These are phyloP conservation scores for Helarctos malayanus DNA, from an alignment of 2,797 vertebrate genomes.

Conservation along the genomic window DNA sequence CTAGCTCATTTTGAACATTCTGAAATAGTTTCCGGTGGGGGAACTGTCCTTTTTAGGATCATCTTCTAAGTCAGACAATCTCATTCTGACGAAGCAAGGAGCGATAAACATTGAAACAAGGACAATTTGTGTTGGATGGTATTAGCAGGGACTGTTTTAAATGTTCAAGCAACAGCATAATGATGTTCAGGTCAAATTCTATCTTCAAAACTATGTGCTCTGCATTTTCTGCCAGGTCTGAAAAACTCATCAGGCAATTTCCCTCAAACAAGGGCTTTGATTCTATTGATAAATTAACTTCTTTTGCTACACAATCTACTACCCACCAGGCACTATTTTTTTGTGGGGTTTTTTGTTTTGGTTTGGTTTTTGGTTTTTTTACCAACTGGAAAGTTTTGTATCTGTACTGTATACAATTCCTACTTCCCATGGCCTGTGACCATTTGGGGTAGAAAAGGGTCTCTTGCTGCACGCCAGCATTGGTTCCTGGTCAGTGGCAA, in stretches of 20 bases:
- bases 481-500: not conserved
- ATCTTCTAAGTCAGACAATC: constrained; percentile 75
- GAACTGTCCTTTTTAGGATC: constrained; percentile 57
- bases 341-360: not conserved
- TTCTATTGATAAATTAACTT: constrained; percentile 63
- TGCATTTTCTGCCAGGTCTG: constrained; percentile 71
- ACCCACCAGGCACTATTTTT: constrained; percentile 37
- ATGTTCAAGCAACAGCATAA: constrained; percentile 56
- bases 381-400: constrained; percentile 69
- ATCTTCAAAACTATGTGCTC: constrained; percentile 68
- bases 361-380: not conserved
- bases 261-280: constrained; percentile 73
- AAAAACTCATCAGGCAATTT: constrained; percentile 73
- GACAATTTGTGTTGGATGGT: constrained; percentile 69
- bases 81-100: constrained; percentile 66
- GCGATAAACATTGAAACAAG: constrained; percentile 60
- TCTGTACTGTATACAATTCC: constrained; percentile 70
- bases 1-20: constrained; percentile 82
- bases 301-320: constrained; percentile 50
- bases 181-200: constrained; percentile 77
- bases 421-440: constrained; percentile 58
- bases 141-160: constrained; percentile 60
- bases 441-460: constrained; percentile 40
- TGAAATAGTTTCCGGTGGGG: constrained; percentile 78
- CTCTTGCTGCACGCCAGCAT: not conserved